Evolutionary conservation across 1,140 invertebrate genomes (phyloP).

Genomic region (Phocides pigmalion): DNA sequence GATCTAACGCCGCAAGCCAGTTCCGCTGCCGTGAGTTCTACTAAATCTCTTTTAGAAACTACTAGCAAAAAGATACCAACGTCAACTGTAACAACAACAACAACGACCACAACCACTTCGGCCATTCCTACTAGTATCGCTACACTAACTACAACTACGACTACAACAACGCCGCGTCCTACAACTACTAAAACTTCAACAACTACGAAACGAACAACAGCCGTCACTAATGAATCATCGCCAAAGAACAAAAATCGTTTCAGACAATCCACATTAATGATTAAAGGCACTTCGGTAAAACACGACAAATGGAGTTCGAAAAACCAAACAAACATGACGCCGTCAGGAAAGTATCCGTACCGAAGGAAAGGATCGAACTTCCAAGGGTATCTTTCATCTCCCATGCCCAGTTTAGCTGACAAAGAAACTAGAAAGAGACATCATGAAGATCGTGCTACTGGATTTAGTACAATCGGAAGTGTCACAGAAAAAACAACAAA

Average conservation of each 20-base stretch:
- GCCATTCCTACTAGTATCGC: constrained; percentile 37
- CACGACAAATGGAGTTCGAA: constrained; percentile 70
- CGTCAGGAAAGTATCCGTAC: constrained; percentile 39
- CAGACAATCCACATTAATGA: constrained; percentile 67
- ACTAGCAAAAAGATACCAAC: constrained; percentile 35
- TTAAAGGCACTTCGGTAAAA: constrained; percentile 73
- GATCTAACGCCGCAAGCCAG: constrained; percentile 62
- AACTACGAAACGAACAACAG: constrained; percentile 37
- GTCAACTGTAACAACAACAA: constrained; percentile 27
- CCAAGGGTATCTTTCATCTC: constrained; percentile 61
- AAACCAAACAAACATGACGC: constrained; percentile 46
- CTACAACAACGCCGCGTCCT: constrained; percentile 39
- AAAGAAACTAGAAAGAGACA: constrained; percentile 44
- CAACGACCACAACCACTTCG: constrained; percentile 32
- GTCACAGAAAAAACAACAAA: constrained; percentile 24
- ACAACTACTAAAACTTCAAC: constrained; percentile 44
- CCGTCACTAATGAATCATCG: constrained; percentile 36
- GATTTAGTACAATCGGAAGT: constrained; percentile 16
- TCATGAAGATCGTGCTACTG: constrained; percentile 42
- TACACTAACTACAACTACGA: constrained; percentile 37
- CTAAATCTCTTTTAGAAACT: constrained; percentile 41
- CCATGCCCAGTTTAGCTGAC: constrained; percentile 39
- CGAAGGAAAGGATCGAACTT: constrained; percentile 75
- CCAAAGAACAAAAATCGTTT: constrained; percentile 68
- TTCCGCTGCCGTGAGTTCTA: constrained; percentile 52